Conservation (phyloP, 2,797 vertebrate genomes). For the Etheostoma perlongum region DNA sequence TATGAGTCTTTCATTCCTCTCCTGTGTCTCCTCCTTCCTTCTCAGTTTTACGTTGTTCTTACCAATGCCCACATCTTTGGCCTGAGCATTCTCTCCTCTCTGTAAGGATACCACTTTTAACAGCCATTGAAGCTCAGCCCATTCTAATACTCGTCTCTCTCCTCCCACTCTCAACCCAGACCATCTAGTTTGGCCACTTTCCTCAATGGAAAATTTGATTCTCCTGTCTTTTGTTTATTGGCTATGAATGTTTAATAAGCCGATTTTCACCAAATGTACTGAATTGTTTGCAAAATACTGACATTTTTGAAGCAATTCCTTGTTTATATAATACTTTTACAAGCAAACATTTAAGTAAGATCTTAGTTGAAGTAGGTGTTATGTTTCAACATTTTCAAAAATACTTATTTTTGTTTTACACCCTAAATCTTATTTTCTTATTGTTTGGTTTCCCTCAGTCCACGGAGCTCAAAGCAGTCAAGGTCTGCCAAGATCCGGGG, state of each 20-base stretch:
- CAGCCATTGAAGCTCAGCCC: conserved; percentile 72
- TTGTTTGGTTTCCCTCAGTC: too few relatives aligned
- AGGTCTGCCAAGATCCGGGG: too few relatives aligned
- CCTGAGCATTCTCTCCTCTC: conserved; percentile 32
- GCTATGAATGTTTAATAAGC: not conserved
- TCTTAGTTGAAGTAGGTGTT: not conserved
- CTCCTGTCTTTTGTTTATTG: not conserved
- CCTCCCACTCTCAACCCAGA: conserved; percentile 67
- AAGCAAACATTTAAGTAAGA: not conserved
- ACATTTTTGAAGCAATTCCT: not conserved
- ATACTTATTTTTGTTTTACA: too few relatives aligned
- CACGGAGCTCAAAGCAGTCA: too few relatives aligned
- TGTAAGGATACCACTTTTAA: conserved; percentile 53
- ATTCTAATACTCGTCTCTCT: conserved; percentile 50
- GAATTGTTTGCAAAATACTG: too few relatives aligned
- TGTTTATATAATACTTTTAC: not conserved
- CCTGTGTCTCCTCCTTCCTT: conserved; percentile 14
- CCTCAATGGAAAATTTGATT: conserved; percentile 37
- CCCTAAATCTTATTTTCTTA: too few relatives aligned
- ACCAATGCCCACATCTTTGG: conserved; percentile 35
- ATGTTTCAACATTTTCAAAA: not conserved
- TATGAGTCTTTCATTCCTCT: conserved; percentile 32
- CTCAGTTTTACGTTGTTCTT: conserved; percentile 30
- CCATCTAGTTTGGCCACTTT: conserved; percentile 64
- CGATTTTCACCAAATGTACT: not conserved